Base-by-base conservation (phyloP, 2,888 invertebrate genomes). In the Orthonevra nobilis region DNA sequence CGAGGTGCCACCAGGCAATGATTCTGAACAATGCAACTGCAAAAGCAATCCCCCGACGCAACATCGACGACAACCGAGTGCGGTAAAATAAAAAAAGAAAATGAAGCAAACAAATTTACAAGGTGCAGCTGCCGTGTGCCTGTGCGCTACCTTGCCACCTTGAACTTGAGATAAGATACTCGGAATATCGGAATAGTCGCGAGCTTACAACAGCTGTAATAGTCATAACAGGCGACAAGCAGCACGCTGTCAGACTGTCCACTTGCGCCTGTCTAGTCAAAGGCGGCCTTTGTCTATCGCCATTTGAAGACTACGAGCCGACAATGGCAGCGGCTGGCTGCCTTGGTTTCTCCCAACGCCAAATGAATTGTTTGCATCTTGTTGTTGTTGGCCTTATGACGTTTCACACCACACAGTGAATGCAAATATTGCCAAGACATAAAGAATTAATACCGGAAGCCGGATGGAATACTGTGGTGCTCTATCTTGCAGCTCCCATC, bases 131-230 rank as follows among this genome's bases (percentile, higher is more conserved):
- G 72, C 34, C 20, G 38, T 66, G 28, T 69, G 56, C 20, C 20
- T 32, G 48, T 63, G 48, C 17, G 20, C 32, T 56, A 56, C 72
- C 44, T 60, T 60, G 52, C 52, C 54, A 75, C 75, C 77, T 77
- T 77, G 77, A 77, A 77, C 77, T 77, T 77, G 77, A 77, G 72
- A 70, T 64, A 60, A 77, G 52, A 60, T 66, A 64, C 46, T 63
- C 36, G 56, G 50, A 64, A 50, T 72, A 48, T 46, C 34, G 36
- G 19, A 63, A 48, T 17, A 32, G 38, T 48, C 23, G 19, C 48
- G 40, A 19, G 56, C 46, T 56, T 44, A 58, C 52, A 48, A 50
- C 52, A 42, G 34, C 17, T 42, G 50, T 61, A 58, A 32, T 12
- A 9, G 30, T 52, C 50, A 23, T 26, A 30, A 34, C 26, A 50